These are phyloP conservation scores for Masnerella sp. DNA, from an alignment of 2,888 invertebrate genomes.

Conservation along the genomic window DNA sequence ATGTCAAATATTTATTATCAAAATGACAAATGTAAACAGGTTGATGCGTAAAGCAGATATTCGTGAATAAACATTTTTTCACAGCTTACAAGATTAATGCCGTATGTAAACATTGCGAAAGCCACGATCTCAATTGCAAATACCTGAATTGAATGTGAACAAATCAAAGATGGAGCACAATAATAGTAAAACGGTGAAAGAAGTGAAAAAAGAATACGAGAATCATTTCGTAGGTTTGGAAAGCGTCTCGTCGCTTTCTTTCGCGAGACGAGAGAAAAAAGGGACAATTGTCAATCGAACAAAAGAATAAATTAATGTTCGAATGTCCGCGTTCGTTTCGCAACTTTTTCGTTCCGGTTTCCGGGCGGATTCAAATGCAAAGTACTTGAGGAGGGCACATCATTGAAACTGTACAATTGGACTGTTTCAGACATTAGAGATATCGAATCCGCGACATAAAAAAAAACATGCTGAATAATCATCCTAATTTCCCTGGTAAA, in stretches of 20 bases:
- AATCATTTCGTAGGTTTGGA: too few relatives aligned
- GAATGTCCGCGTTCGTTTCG: conserved; percentile 31
- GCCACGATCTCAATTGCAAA: too few relatives aligned
- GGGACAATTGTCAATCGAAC: conserved; percentile 26
- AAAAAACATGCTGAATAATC: conserved; percentile 28
- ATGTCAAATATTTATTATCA: too few relatives aligned
- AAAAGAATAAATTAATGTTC: conserved; percentile 45
- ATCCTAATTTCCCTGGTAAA: conserved; percentile 11
- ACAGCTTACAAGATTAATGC: too few relatives aligned
- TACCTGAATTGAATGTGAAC: too few relatives aligned
- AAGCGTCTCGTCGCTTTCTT: neutral
- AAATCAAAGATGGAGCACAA: too few relatives aligned
- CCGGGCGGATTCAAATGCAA: conserved; percentile 34
- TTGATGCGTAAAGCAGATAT: too few relatives aligned
- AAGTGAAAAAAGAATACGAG: neutral
- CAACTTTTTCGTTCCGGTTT: conserved; percentile 36
- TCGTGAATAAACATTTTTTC: too few relatives aligned
- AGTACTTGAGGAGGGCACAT: conserved; percentile 23
- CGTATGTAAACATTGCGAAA: too few relatives aligned
- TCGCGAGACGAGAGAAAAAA: neutral
- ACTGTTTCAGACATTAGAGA: conserved; percentile 22
- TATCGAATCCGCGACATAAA: conserved; percentile 18
- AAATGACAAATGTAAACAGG: too few relatives aligned
- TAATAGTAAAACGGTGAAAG: too few relatives aligned
- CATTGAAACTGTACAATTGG: conserved; percentile 22